Evolutionary conservation across 2,888 invertebrate species (phyloP).

Genomic region (Sisyra terminalis): DNA sequence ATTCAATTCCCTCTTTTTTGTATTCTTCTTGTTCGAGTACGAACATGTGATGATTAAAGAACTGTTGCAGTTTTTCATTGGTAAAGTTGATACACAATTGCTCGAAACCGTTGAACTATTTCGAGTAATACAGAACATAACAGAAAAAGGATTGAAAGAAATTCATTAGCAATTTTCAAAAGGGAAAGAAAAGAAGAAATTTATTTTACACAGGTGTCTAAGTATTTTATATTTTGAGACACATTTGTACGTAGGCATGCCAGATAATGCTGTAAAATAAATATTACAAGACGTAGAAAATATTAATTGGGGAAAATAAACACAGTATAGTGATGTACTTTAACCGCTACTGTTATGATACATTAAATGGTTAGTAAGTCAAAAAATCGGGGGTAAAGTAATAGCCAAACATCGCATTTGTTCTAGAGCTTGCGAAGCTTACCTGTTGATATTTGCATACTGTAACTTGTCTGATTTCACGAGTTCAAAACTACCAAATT

Average conservation of each 20-base stretch:
- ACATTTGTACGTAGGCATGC: neutral
- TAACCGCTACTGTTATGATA: too few species aligned
- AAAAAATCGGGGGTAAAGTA: neutral
- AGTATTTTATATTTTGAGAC: neutral
- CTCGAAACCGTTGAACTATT: constrained; percentile 56
- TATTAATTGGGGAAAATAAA: neutral
- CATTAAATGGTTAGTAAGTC: neutral
- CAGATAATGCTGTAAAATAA: constrained; percentile 2
- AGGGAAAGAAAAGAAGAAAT: neutral
- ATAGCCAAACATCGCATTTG: neutral
- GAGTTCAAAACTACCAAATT: neutral
- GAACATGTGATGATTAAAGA: constrained; percentile 71
- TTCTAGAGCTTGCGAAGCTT: neutral
- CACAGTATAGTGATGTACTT: neutral
- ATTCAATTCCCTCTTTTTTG: constrained; percentile 55
- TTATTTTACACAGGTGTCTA: neutral
- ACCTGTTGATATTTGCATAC: neutral
- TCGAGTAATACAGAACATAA: constrained; percentile 1
- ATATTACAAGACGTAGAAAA: neutral
- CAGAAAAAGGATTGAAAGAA: neutral
- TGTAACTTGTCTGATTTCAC: neutral
- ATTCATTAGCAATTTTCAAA: neutral
- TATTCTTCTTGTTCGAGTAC: constrained; percentile 66
- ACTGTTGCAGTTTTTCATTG: constrained; percentile 62
- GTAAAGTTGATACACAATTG: constrained; percentile 68